Evolutionary conservation across 1,140 invertebrate species (phyloP), one percentile per base, ranked within the genome.

Genomic region (Colletes latitarsis): DNA sequence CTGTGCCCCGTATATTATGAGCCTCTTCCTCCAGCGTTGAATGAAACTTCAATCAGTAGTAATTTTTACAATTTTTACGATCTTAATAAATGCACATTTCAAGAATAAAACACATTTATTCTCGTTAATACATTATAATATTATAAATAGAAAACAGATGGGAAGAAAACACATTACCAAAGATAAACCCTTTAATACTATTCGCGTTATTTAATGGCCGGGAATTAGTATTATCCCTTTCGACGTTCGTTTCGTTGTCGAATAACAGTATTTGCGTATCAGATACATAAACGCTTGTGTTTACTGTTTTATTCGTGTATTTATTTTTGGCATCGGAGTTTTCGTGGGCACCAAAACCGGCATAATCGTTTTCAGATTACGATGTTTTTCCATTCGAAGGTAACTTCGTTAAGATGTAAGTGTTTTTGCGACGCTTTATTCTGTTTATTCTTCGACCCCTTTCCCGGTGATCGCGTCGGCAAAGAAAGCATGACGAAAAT

Each of bases 401-500:
- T 49, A 52, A 67, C 43, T 10, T 21, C 43, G 64, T 67, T 21
- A 21, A 19, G 43, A 17, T 3, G 46, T 67, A 67, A 67, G 43
- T 67, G 64, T 67, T 67, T 67, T 67, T 43, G 10, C 12, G 43
- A 52, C n/a, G 43, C 21, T 63, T 41, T 21, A 58, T 62, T 9
- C n/a, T n/a, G 58, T 30, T n/a, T n/a, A 6, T 49, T 17, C 43
- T 67, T 67, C n/a, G 43, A 12, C 17, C 4, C 1, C 4, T 14
- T 67, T 67, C 21, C 14, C 58, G 43, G 43, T 3, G 49, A 78
- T 64, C 57, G 49, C 39, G 19, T 81, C 43, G 62, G 70, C 70
- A 57, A 68, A 84, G 77, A 81, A 84, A 84, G 84, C 62, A 80
- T 21, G 8, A 21, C 17, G 68, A 39, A 52, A 70, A 60, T 43